Evolutionary conservation across 92 coral and sea anemone species (phyloP).

Genomic region (Desmophyllum pertusum): DNA sequence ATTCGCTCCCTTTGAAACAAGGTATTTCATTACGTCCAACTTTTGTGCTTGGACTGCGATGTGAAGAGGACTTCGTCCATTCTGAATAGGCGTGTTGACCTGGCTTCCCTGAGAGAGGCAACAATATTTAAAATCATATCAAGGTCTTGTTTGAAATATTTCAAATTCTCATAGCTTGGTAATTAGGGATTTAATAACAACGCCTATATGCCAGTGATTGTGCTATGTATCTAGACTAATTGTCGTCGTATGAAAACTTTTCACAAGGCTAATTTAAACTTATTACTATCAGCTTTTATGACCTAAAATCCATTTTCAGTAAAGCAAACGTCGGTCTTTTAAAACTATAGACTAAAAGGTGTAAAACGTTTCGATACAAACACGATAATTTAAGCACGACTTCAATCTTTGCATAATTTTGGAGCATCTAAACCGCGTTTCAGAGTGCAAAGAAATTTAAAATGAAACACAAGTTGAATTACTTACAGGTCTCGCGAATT

Average conservation of each 20-base stretch:
- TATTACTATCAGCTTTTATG: neutral
- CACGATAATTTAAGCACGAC: neutral
- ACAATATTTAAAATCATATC: neutral
- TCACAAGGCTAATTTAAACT: neutral
- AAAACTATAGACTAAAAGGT: neutral
- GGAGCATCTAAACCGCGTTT: neutral
- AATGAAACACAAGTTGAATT: neutral
- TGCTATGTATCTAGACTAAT: neutral
- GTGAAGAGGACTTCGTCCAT: slow-evolving; percentile 84
- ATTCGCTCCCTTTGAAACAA: slow-evolving; percentile 79
- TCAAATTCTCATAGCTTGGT: slow-evolving; percentile 17
- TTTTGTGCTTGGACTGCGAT: slow-evolving; percentile 81
- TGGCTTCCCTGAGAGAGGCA: slow-evolving; percentile 67
- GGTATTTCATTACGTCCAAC: slow-evolving; percentile 67
- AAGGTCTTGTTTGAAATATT: slow-evolving; percentile 10
- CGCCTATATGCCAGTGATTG: neutral
- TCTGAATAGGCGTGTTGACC: slow-evolving; percentile 64
- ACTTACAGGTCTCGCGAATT: slow-evolving; percentile 77
- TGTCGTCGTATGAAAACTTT: neutral
- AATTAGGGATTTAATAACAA: neutral
- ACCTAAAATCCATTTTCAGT: neutral
- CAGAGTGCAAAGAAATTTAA: neutral
- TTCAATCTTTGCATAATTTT: neutral
- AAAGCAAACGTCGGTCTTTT: neutral
- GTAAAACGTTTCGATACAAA: neutral